Base-by-base conservation (phyloP, 2,113 vertebrate species). In the Myrmophylax atrothorax region DNA sequence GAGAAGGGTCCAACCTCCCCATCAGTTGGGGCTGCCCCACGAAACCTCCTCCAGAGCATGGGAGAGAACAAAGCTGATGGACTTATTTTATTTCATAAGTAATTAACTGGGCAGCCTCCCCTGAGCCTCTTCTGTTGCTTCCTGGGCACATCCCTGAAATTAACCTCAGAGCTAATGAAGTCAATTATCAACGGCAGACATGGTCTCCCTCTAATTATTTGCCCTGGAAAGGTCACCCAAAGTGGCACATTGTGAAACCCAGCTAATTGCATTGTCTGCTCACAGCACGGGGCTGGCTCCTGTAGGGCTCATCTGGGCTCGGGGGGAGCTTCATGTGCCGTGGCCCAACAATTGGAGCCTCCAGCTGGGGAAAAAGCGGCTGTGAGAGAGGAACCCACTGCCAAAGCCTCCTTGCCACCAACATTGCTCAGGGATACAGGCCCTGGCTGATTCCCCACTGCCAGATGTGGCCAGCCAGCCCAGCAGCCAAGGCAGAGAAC, bases 81-180 rank as follows among this genome's bases (percentile, higher is more conserved):
- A 84, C 88, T 92, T 92, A 82, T 89, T 89, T 84, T 85, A 94
- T 91, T 97, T 97, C 92, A 90, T 77, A 89, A 95, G 90, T 94
- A 97, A 97, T 98, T 98, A 97, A 97, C 89, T 40, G 75, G 87
- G 68, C 87, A 95, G 38, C 70, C 50, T 93, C 79, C 91, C 74
- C 42, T 2, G 13, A 89, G 87, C 26, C 72, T 88, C 82, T 70
- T 88, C 87, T 74, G 16, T 31, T 88, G 50, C 55, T 95, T 93
- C 90, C 87, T 78, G 64, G 86, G 80, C 81, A 96, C 73, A 83
- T 87, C 94, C 68, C 86, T 37, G 85, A 90, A 96, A 96, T 96
- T 94, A 96, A 97, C 92, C 96, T 96, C 89, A 69, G 93, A 63
- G 93, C 84, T 97, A 98, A 98, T 96, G 95, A 97, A 94, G 93